Base-by-base conservation (phyloP, 2,888 invertebrate genomes). In the Caenorhabditis sp. region DNA sequence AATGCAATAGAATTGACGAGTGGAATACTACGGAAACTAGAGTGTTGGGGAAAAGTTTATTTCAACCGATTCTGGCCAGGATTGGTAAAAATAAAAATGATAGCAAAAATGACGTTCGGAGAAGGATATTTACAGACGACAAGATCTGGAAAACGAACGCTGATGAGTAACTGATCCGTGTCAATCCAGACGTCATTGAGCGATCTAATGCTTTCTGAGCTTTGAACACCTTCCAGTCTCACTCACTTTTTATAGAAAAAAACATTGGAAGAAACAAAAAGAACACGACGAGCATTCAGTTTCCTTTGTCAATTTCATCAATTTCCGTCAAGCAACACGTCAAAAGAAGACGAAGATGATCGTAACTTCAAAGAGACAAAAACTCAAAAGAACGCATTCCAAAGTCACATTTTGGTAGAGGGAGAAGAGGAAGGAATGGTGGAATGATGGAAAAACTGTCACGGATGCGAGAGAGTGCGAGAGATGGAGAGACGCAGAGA, bases 271-370 rank as follows among this genome's bases (percentile, higher is more conserved):
- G 9, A 11, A 8, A 4, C 28, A 4, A 2, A 28, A 68, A 68
- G n/a, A n/a, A n/a, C n/a, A n/a, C 68, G 56, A 13, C 44, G 68
- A 69, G 13, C 68, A 69, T 37, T 70, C 28, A 20, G 70, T 60
- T 61, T 61, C 51, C 60, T 50, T n/a, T n/a, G n/a, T n/a, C 53
- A 50, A 70, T 70, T 70, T 61, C 51, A 32, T 32, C 53, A 32
- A 37, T n/a, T n/a, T n/a, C n/a, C n/a, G n/a, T n/a, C n/a, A 60
- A 26, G 37, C 28, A 28, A 62, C 55, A 71, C 40, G 47, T 37
- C 20, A 20, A n/a, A 37, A 55, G 44, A 61, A 13, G 24, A 53
- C 53, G 50, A 35, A 51, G 22, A 32, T 4, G 9, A 32, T 32
- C 32, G 32, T 32, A 40, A 13, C 40, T 13, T 40, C 40, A 40